Percentiles rank a stretch among this genome's conserved stretches.
phyloP scores from a whole-genome alignment of 2,888 invertebrate species.

The Agrilus cyanescens region DNA sequence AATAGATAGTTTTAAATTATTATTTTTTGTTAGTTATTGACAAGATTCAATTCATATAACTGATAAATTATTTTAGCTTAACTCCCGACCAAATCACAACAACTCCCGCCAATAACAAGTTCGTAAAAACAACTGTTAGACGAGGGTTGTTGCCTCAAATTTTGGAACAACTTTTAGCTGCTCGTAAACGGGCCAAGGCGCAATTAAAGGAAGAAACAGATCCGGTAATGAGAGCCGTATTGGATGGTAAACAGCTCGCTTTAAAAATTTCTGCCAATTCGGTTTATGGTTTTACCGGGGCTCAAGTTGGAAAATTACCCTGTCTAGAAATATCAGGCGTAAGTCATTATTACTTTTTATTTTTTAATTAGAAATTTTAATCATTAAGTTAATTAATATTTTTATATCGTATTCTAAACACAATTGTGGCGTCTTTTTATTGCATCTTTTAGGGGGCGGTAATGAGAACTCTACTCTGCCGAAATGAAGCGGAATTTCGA shows the following conservation, averaged over 20 bases:
- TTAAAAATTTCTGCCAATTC: slow-evolving; percentile 98
- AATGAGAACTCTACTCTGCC: no score
- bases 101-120: slow-evolving; percentile 85
- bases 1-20: slow-evolving; percentile 2
- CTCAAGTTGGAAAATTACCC: slow-evolving; percentile 90
- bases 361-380: no score
- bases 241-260: slow-evolving; percentile 94
- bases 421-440: no score
- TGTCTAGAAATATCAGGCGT: slow-evolving; percentile 90
- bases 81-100: slow-evolving; percentile 63
- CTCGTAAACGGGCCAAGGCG: slow-evolving; percentile 88
- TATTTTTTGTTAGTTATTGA: slow-evolving; percentile 4
- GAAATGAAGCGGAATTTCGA: no score
- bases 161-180: slow-evolving; percentile 76
- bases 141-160: slow-evolving; percentile 94
- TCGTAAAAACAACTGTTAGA: slow-evolving; percentile 76
- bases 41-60: slow-evolving; percentile 1
- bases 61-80: slow-evolving; percentile 31
- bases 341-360: slow-evolving; percentile 20
- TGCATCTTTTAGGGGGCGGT: no score
- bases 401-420: no score
- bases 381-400: no score
- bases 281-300: slow-evolving; percentile 99
- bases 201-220: slow-evolving; percentile 93
- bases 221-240: slow-evolving; percentile 81